Evolutionary conservation across 2,797 vertebrate species (phyloP), one percentile per base, ranked within the genome.

Genomic region (Forpus xanthops): DNA sequence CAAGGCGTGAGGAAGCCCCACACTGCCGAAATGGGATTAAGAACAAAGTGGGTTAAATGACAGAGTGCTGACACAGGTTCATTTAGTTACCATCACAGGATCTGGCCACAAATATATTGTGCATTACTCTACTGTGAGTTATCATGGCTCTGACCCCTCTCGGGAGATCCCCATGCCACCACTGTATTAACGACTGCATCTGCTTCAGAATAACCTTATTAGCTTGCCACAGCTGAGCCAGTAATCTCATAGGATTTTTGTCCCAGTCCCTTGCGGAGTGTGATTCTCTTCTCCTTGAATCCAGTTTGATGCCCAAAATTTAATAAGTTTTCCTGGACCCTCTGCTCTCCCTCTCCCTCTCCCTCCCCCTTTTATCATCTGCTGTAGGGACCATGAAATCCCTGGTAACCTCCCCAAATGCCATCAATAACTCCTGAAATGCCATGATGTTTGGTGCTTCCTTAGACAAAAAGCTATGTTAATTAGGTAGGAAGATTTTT

Each of bases 161-260:
- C 96, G n/a, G 96, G 98, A 98, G 97, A 97, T 97, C 97, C 91
- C 97, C 97, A 97, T 97, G 97, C 98, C 98, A 98, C 98, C 98
- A 97, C 98, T 98, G 98, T 98, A 98, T 98, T 98, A 98, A 98
- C 98, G 97, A 97, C 97, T 97, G 97, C 98, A 98, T 98, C 98
- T 98, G 98, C 98, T 98, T 97, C 98, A 89, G 96, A 97, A 97
- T 98, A 98, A 98, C 98, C 98, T 98, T 98, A 98, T 98, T 98
- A 98, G 98, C 97, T 98, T 96, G 90, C 96, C 96, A 89, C 98
- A 98, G 98, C 98, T 98, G 98, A 98, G 98, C 98, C 98, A 97
- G 97, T 87, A 94, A 96, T 97, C 98, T 97, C 98, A 92, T 85
- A 98, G 98, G 98, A 94, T 82, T 96, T 97, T 96, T 95, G 95